Base-by-base conservation (phyloP, 2,797 vertebrate species). In the Cyclopterus lumpus region DNA sequence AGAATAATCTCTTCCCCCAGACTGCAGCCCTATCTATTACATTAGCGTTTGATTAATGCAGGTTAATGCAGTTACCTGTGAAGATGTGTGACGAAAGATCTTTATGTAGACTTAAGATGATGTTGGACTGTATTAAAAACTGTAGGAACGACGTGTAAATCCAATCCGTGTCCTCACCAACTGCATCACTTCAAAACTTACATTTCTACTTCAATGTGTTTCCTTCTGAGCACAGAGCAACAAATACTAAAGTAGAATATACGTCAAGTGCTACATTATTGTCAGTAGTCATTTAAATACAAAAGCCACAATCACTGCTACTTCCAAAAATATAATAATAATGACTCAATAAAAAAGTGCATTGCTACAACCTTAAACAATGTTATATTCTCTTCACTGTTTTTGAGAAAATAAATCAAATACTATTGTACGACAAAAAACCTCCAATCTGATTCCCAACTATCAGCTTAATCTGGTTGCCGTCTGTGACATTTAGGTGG, bases 1-100 rank as follows among this genome's bases (percentile, higher is more conserved):
- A 38, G 69, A 79, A 34, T 89, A 88, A 89, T 91, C 86, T 84
- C 24, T 65, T 80, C 22, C 36, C 66, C 38, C 46, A 85, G 62
- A 62, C 71, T 58, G 58, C 38, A 70, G 67, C 46, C 12, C 12
- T 89, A 83, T 86, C 75, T 75, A 75, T 78, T 79, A 78, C 79
- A 84, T 81, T 83, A 84, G 74, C 66, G 44, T 69, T 77, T 86
- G 58, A 79, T 73, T 38, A 38, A 38, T 38, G 36, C 36, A 66
- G 22, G 49, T 66, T 88, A 85, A 88, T 88, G 75, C 80, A 67
- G 80, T 87, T 79, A 85, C 65, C 42, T 8, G n/a, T 67, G 22
- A 67, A 63, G 20, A 64, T 66, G 22, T 34, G 38, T 46, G 68
- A 34, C 55, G 6, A 49, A 65, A 9, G 24, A 28, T 55, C 24